Evolutionary conservation across 64 coral and sea anemone genomes (phyloP), one percentile per base, ranked within the genome.

Genomic region (Exaiptasia diaphana): DNA sequence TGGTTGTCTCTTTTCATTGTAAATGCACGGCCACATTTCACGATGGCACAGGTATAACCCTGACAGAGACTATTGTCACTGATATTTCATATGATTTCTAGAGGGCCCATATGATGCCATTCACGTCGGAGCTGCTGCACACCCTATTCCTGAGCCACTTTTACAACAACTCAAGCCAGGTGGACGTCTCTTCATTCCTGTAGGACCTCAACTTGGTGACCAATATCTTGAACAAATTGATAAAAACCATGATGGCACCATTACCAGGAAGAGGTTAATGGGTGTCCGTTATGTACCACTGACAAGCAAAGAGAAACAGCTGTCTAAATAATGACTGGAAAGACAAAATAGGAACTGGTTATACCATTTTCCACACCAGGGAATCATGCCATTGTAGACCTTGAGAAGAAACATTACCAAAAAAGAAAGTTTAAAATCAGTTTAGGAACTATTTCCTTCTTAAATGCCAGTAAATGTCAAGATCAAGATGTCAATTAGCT

Each of bases 171-270:
- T 96, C 0, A 96, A 90, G 55, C 81, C 87, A 60, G 92, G 92
- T 15, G 92, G 92, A 20, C 52, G 92, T 39, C 75, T 96, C 5
- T 90, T 96, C 69, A 90, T 96, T 45, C 92, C 92, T 26, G 92
- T 96, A 4, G 92, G 92, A 18, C 92, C 92, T 28, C 55, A 64
- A 13, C 54, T 75, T 86, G 92, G 92, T 23, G 76, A 90, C 33
- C 92, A 96, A 31, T 96, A 87, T 87, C 87, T 96, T 23, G 92
- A 96, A 67, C 92, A 96, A 56, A 90, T 96, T 70, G 92, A 96
- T 70, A 96, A 96, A 59, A 68, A 58, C n/a, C 53, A 38, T 26
- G 92, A 96, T 75, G 92, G 87, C 18, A 86, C 42, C 53, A 39
- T 96, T 36, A 68, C 75, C 22, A 79, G 68, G 50, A 85, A 96